Conservation (phyloP, 1,140 invertebrate species). For the Holcopasites calliopsidis region DNA sequence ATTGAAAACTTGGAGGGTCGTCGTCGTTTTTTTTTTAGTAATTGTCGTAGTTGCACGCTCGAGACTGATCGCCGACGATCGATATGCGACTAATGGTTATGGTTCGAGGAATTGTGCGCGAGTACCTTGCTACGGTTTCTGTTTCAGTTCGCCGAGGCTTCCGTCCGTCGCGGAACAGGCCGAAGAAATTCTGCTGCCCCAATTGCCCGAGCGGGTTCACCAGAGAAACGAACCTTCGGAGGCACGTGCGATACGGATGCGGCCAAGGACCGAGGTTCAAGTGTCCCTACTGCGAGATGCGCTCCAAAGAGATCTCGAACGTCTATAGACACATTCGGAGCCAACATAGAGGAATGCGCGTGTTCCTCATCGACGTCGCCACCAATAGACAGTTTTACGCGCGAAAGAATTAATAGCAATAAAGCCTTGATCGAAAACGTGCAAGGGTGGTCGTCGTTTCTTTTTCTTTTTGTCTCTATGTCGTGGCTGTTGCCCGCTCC, state of each 20-base stretch:
- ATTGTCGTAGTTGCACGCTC: conserved; percentile 9
- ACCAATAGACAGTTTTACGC: conserved; percentile 26
- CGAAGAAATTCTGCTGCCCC: conserved; percentile 67
- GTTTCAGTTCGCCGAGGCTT: conserved; percentile 18
- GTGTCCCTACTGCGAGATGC: conserved; percentile 76
- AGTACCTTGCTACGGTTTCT: conserved; percentile 34
- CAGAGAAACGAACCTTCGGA: conserved; percentile 69
- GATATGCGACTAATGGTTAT: not conserved
- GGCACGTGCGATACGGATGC: conserved; percentile 82
- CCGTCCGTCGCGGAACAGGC: not conserved
- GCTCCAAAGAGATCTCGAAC: conserved; percentile 65
- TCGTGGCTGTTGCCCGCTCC: conserved; percentile 5
- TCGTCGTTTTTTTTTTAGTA: too few relatives aligned
- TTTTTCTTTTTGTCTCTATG: too few relatives aligned
- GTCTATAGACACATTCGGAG: conserved; percentile 64
- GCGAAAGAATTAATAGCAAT: not conserved
- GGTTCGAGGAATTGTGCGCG: conserved; percentile 1
- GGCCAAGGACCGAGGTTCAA: conserved; percentile 80
- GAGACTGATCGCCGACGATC: not conserved
- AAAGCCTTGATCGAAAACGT: too few relatives aligned
- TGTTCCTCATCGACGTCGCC: conserved; percentile 40
- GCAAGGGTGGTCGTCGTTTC: too few relatives aligned
- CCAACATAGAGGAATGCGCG: conserved; percentile 46
- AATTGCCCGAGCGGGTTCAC: conserved; percentile 75
- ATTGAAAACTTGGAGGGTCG: too few relatives aligned